Evolutionary conservation across 2,797 vertebrate genomes (phyloP), one percentile per base, ranked within the genome.

Genomic region (Falco peregrinus): DNA sequence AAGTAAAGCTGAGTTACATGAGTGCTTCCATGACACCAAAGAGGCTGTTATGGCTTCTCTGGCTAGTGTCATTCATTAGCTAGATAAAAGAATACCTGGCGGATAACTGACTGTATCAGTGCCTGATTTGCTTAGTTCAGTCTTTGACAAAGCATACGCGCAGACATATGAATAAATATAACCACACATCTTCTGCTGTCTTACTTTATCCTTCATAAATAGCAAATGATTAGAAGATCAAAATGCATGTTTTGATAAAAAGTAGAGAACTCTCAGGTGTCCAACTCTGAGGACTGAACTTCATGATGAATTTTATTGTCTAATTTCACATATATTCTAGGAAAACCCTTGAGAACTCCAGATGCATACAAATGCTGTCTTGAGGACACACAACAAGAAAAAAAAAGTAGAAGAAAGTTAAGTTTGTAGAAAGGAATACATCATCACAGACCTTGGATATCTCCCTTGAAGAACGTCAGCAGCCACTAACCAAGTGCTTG

Each of bases 211-310:
- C 11, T 53, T 90, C 33, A 28, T 54, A 89, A 84, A 51, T 24
- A 85, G 47, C 15, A 87, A 90, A 68, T 59, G 1, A 89, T 68
- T 87, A 71, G 35, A 90, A 87, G 53, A 90, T 53, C 33, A 92
- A 90, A 90, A 90, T 47, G 22, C 48, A 61, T 57, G 24, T 57
- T 94, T 93, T 69, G 57, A 68, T 77, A 93, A 53, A 28, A 84
- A 90, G 54, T 21, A 93, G 43, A 75, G 60, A 89, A 94, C 87
- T 85, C 75, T 85, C 75, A 83, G 20, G 77, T 73, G 88, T 48
- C 51, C 43, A 76, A 4, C 45, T 76, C 47, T 70, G 90, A 93
- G 25, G 45, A 90, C 48, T 77, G 64, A 94, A 79, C 67, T 67
- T 91, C 45, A 43, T 39, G 47, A 89, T 61, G 26, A 83, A 54